These are phyloP conservation scores for Ciconia nigra DNA, from an alignment of 2,797 vertebrate species.

Conservation along the genomic window DNA sequence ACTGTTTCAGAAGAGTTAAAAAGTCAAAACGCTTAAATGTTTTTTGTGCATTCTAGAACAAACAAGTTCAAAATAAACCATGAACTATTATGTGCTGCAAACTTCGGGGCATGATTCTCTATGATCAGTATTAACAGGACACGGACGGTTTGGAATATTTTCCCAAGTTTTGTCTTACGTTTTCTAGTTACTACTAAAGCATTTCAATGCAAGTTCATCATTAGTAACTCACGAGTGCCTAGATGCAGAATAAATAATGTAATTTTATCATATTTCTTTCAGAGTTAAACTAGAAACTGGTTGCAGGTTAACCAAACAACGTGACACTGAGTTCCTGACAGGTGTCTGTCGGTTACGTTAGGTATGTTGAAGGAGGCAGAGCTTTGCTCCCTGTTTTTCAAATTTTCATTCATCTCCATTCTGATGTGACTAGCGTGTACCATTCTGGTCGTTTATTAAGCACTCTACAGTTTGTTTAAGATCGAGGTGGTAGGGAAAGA, in stretches of 20 bases:
- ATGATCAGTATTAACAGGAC: accelerated
- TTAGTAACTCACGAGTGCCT: background rate
- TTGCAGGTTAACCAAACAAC: background rate
- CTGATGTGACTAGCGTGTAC: background rate
- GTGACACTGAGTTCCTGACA: background rate
- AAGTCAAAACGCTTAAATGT: background rate
- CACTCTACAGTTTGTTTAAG: background rate
- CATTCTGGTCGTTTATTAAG: background rate
- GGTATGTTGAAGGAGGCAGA: background rate
- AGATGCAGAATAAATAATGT: background rate
- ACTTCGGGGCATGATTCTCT: accelerated
- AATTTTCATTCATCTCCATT: background rate
- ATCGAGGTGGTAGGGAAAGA: background rate
- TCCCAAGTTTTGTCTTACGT: accelerated
- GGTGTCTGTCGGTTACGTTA: accelerated
- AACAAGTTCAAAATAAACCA: accelerated
- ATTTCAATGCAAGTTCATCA: background rate
- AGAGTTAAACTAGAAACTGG: background rate
- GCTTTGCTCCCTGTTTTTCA: background rate
- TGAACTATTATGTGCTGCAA: accelerated
- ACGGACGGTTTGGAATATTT: background rate
- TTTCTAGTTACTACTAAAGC: background rate
- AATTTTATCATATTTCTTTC: background rate
- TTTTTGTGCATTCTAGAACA: background rate
- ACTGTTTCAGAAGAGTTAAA: background rate